Evolutionary conservation across 2,888 invertebrate species (phyloP).

Genomic region (Tricholauxania praeusta): DNA sequence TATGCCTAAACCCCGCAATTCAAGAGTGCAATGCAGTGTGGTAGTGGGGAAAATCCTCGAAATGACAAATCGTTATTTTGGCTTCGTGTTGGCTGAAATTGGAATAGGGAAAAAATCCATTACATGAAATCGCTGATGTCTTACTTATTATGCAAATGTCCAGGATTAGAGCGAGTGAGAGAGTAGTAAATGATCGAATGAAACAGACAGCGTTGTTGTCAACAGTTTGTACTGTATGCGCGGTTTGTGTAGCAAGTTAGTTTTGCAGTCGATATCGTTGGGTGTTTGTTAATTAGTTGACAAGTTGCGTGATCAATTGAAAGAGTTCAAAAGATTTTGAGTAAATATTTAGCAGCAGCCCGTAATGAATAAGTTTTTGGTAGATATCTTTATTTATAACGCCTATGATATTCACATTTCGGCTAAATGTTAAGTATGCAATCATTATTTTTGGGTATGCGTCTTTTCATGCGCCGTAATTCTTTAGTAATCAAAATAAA

Average conservation of each 20-base stretch:
- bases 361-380: too few relatives aligned
- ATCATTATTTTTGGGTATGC: too few relatives aligned
- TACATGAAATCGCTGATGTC: constrained; percentile 27
- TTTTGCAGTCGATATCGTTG: background rate
- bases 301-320: constrained; percentile 13
- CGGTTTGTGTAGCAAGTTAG: too few relatives aligned
- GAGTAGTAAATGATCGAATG: background rate
- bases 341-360: too few relatives aligned
- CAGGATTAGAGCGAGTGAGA: background rate
- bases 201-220: background rate
- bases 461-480: too few relatives aligned
- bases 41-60: constrained; percentile 27
- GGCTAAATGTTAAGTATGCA: too few relatives aligned
- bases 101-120: background rate
- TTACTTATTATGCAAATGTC: constrained; percentile 34
- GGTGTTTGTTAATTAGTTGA: constrained; percentile 27
- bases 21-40: too few relatives aligned
- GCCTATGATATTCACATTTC: too few relatives aligned
- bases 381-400: too few relatives aligned
- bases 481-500: too few relatives aligned
- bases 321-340: background rate
- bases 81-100: constrained; percentile 1
- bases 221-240: background rate
- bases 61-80: constrained; percentile 36
- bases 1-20: too few relatives aligned